These are phyloP conservation scores for Diphyllodes magnificus DNA, from an alignment of 2,113 vertebrate genomes.

Conservation along the genomic window DNA sequence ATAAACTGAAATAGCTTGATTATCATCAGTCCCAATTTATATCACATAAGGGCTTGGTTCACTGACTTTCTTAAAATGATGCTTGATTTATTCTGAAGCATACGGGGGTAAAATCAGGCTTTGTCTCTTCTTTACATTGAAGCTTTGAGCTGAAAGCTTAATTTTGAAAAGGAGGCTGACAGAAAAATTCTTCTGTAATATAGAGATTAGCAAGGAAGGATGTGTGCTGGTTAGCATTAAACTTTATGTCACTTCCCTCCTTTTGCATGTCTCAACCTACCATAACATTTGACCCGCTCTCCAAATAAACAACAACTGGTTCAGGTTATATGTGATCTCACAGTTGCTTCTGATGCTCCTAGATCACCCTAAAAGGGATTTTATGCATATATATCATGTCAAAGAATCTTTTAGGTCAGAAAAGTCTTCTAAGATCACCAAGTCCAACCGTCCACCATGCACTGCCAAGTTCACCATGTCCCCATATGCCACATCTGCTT, in stretches of 20 bases:
- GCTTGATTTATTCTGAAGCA: not conserved
- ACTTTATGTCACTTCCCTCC: not conserved
- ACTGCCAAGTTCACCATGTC: not conserved
- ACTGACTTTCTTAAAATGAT: not conserved
- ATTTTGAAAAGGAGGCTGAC: not conserved
- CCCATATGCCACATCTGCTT: not conserved
- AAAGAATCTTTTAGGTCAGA: not conserved
- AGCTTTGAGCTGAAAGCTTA: not conserved
- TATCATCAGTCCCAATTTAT: not conserved
- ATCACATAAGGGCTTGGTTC: not conserved
- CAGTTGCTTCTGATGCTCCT: not conserved
- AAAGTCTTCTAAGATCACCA: not conserved
- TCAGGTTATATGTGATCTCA: not conserved
- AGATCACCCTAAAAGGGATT: not conserved
- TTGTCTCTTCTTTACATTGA: not conserved
- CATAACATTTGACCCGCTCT: not conserved
- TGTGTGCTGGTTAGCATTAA: not conserved
- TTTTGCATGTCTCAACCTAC: not conserved
- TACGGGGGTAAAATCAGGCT: not conserved
- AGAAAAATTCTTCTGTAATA: not conserved
- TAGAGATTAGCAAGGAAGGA: not conserved
- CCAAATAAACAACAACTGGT: not conserved
- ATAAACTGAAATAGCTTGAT: not conserved
- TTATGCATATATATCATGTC: not conserved
- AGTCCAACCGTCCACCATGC: not conserved